These are phyloP conservation scores for Rousettus madagascariensis DNA, from an alignment of 2,797 vertebrate species.

Conservation along the genomic window DNA sequence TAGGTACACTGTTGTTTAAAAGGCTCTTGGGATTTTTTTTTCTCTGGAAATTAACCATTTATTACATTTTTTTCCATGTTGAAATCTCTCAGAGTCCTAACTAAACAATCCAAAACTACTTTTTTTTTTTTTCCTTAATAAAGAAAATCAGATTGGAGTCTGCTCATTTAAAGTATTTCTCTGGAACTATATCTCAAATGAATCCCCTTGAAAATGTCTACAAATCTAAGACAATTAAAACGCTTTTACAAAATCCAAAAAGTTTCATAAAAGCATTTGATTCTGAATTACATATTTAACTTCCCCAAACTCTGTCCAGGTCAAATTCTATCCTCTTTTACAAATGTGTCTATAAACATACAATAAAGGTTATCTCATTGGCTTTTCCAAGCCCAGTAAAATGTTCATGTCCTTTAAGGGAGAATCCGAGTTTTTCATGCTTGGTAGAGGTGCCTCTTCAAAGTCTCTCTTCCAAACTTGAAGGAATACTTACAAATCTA, in stretches of 20 bases:
- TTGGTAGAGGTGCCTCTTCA: slow-evolving; percentile 11
- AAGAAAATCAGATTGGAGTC: not conserved
- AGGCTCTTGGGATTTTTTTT: not conserved
- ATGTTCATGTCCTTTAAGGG: not conserved
- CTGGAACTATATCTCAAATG: slow-evolving; percentile 48
- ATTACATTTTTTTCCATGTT: not conserved
- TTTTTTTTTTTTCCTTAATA: not conserved
- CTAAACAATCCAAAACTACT: not conserved
- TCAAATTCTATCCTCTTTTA: not conserved
- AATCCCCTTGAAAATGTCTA: slow-evolving; percentile 8
- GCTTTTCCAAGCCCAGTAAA: not conserved
- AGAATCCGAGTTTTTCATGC: slow-evolving; percentile 1
- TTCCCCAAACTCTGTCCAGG: not conserved
- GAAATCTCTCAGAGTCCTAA: not conserved
- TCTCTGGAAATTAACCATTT: not conserved
- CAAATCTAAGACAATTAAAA: slow-evolving; percentile 53
- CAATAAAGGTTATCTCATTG: not conserved
- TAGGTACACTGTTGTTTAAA: not conserved
- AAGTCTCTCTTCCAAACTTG: slow-evolving; percentile 39
- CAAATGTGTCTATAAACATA: not conserved
- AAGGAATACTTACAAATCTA: not conserved
- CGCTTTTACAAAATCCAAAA: slow-evolving; percentile 68
- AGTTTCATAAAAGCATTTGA: slow-evolving; percentile 59
- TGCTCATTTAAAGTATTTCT: slow-evolving; percentile 35
- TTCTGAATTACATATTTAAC: slow-evolving; percentile 46